These are phyloP conservation scores for Proteles cristata DNA, from an alignment of 2,113 vertebrate genomes.

Conservation along the genomic window DNA sequence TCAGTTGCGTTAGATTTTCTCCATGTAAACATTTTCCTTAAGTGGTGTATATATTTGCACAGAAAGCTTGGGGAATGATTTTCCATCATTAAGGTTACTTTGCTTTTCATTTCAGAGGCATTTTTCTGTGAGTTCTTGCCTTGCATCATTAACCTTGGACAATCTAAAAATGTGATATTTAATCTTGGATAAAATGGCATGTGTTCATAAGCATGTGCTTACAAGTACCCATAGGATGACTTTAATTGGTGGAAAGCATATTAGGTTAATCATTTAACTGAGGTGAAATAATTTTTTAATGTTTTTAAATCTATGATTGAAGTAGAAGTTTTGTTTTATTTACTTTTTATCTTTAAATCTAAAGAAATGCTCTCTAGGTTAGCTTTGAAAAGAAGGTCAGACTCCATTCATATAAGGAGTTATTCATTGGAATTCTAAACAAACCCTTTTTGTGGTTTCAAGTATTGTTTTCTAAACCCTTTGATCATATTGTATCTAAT, in stretches of 20 bases:
- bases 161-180: constrained; percentile 48
- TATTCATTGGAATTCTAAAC: constrained; percentile 17
- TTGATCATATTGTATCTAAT: not conserved
- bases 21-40: not conserved
- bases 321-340: constrained; percentile 6
- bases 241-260: not conserved
- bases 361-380: constrained; percentile 9
- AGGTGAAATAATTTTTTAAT: not conserved
- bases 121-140: not conserved
- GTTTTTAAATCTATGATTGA: constrained; percentile 6
- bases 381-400: constrained; percentile 46
- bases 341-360: constrained; percentile 34
- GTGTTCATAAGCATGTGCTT: not conserved
- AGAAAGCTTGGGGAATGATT: not conserved
- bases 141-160: constrained; percentile 24
- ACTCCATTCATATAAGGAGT: constrained; percentile 22
- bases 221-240: not conserved
- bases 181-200: constrained; percentile 22
- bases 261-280: constrained; percentile 5
- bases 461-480: not conserved
- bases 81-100: not conserved
- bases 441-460: not conserved
- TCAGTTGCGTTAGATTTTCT: not conserved
- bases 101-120: not conserved
- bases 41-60: not conserved